These are phyloP conservation scores for Urocolius indicus DNA, from an alignment of 2,113 vertebrate genomes.

Conservation along the genomic window DNA sequence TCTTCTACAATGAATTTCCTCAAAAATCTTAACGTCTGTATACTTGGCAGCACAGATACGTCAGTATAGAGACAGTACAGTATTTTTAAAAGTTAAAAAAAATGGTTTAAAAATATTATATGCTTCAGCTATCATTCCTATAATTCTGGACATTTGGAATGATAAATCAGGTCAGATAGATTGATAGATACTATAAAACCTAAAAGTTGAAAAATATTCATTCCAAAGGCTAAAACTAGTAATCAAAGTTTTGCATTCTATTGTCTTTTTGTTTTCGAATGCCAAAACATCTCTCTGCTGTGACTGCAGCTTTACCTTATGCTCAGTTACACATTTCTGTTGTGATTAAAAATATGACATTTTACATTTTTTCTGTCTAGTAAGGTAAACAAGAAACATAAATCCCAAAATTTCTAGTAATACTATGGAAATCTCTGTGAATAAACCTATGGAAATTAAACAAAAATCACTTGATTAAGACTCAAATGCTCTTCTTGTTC, in stretches of 20 bases:
- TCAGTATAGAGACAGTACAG: too few relatives aligned
- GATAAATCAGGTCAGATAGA: not conserved
- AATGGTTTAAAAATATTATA: fast-evolving
- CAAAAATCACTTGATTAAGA: not conserved
- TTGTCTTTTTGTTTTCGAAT: not conserved
- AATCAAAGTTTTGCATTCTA: not conserved
- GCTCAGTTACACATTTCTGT: not conserved
- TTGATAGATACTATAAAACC: not conserved
- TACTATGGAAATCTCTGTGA: not conserved
- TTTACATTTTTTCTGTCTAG: not conserved
- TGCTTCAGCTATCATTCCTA: not conserved
- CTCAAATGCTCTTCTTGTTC: not conserved
- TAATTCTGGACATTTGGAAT: not conserved
- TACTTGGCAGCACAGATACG: not conserved
- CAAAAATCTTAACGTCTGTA: too few relatives aligned
- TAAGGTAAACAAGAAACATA: not conserved
- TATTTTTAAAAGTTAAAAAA: not conserved
- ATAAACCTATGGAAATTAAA: not conserved
- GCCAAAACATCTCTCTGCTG: not conserved
- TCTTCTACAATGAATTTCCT: not conserved
- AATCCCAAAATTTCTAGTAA: not conserved
- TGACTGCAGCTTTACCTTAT: not conserved
- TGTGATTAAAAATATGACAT: not conserved
- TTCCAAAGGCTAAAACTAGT: not conserved
- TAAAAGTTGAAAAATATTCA: not conserved